A percentile compares a stretch with the other conserved stretches of the same genome.
phyloP scores from a whole-genome alignment of 2,797 vertebrate species.

The Etheostoma nigrum region DNA sequence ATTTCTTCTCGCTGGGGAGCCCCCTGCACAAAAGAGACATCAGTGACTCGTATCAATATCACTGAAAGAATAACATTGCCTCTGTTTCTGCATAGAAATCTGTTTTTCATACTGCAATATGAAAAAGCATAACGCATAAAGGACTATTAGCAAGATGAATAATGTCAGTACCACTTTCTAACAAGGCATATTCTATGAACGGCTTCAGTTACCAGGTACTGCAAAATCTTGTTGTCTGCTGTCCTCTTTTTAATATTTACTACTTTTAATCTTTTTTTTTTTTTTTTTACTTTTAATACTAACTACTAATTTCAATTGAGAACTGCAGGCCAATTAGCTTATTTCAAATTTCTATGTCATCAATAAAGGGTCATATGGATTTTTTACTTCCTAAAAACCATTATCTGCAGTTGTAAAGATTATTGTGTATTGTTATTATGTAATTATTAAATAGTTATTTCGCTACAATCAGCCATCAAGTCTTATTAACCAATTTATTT shows the following conservation, averaged over 20 bases:
- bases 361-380: neutral
- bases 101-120: neutral
- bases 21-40: conserved; percentile 72
- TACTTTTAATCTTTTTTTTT: neutral
- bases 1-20: conserved; percentile 61
- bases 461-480: neutral
- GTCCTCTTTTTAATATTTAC: neutral
- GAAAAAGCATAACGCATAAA: neutral
- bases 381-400: neutral
- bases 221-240: neutral
- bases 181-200: neutral
- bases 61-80: neutral
- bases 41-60: conserved; percentile 24
- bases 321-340: neutral
- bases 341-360: neutral
- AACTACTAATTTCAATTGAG: too few species aligned
- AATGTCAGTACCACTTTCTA: neutral
- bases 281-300: too few species aligned
- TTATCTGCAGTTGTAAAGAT: neutral
- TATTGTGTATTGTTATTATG: neutral
- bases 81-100: neutral
- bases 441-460: neutral
- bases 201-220: neutral
- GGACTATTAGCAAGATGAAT: neutral
- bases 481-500: neutral